Evolutionary conservation across 2,888 invertebrate species (phyloP).

Genomic region (Syrista parreyssii): DNA sequence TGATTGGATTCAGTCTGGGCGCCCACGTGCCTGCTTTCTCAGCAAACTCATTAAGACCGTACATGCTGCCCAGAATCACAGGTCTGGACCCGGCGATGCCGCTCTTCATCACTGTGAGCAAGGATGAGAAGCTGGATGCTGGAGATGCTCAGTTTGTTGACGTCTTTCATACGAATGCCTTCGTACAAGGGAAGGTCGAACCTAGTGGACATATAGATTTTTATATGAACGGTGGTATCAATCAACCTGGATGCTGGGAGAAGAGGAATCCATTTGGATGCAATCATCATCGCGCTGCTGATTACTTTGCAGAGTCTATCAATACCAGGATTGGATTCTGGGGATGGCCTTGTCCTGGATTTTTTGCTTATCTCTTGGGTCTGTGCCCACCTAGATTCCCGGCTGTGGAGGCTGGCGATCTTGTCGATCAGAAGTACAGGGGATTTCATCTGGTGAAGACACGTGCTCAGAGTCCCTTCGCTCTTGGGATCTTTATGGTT

Average conservation of each 20-base stretch:
- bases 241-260: slow-evolving; percentile 75
- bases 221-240: slow-evolving; percentile 78
- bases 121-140: slow-evolving; percentile 71
- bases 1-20: slow-evolving; percentile 77
- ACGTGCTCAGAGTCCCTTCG: slow-evolving; percentile 70
- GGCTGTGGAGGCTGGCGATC: slow-evolving; percentile 55
- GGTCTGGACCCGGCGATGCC: slow-evolving; percentile 80
- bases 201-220: slow-evolving; percentile 78
- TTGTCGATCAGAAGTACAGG: slow-evolving; percentile 41
- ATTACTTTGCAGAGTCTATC: slow-evolving; percentile 76
- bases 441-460: slow-evolving; percentile 73
- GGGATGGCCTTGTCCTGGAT: slow-evolving; percentile 74
- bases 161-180: slow-evolving; percentile 78
- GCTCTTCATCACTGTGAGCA: slow-evolving; percentile 70
- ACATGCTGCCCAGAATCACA: slow-evolving; percentile 71
- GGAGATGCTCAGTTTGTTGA: slow-evolving; percentile 78
- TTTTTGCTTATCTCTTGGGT: slow-evolving; percentile 70
- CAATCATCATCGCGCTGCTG: slow-evolving; percentile 73
- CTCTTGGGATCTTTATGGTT: slow-evolving; percentile 70
- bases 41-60: slow-evolving; percentile 69
- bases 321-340: slow-evolving; percentile 73
- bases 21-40: slow-evolving; percentile 73
- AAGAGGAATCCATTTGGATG: slow-evolving; percentile 70
- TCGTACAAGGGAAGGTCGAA: slow-evolving; percentile 75
- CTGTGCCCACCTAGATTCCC: slow-evolving; percentile 69